A percentile compares a stretch with the other conserved stretches of the same genome.
Conservation (phyloP, 2,797 vertebrate genomes). For the Knipowitschia caucasica region DNA sequence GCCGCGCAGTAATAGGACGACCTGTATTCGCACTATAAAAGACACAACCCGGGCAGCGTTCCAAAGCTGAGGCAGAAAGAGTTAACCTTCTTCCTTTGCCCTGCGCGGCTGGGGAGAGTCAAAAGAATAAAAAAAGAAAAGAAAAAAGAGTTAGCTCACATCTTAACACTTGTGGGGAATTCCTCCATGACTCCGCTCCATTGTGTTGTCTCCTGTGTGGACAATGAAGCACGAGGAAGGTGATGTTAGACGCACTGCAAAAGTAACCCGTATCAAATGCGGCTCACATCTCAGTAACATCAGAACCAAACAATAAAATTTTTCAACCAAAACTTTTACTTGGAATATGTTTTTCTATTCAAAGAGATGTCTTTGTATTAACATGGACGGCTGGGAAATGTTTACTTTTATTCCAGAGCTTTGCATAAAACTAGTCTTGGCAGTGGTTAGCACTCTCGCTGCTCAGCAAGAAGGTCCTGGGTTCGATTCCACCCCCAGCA, state of each 20-base stretch:
- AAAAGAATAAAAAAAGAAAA: not conserved
- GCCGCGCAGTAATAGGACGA: constrained; percentile 18
- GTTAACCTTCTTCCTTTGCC: constrained; percentile 64
- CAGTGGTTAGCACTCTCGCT: too few relatives aligned
- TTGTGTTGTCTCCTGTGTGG: constrained; percentile 38
- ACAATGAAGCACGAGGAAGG: constrained; percentile 33
- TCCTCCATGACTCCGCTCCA: constrained; percentile 55
- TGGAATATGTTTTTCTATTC: not conserved
- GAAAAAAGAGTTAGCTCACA: constrained; percentile 57
- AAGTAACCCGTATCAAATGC: not conserved
- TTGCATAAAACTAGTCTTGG: too few relatives aligned
- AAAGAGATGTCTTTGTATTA: too few relatives aligned
- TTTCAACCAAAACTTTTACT: not conserved
- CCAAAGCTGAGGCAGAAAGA: constrained; percentile 31
- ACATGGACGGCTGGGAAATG: too few relatives aligned
- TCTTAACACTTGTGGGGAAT: constrained; percentile 67
- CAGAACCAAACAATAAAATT: not conserved
- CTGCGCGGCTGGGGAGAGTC: constrained; percentile 44
- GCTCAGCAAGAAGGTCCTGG: too few relatives aligned
- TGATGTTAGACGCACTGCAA: constrained; percentile 10
- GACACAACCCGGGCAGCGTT: constrained; percentile 28
- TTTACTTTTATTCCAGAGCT: too few relatives aligned
- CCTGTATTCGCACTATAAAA: not conserved
- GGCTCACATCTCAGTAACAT: not conserved
- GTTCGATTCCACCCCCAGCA: too few relatives aligned